Base-by-base conservation (phyloP, 2,888 invertebrate genomes). In the Leptogaster cylindrica region DNA sequence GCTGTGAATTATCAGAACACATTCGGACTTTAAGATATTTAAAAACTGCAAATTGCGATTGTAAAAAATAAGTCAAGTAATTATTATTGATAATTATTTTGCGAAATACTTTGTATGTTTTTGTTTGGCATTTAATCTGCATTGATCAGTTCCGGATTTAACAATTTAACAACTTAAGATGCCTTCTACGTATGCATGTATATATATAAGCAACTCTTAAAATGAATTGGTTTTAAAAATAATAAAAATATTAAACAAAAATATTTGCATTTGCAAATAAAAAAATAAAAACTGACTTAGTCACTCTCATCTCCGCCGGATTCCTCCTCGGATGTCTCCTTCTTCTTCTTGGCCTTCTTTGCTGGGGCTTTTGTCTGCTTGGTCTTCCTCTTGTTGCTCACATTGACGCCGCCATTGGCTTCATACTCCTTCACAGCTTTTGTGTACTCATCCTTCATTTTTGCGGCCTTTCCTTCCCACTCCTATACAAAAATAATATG, bases 361-460 rank as follows among this genome's bases (percentile, higher is more conserved):
- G 84, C 84, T 77, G 83, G 83, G 72, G 84, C 85, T 73, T 80
- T 80, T 67, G 69, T 73, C 23, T 73, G 73, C 71, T 80, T 80
- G n/a, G 78, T 74, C 41, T 80, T 79, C 75, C 85, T 83, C 77
- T 86, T 86, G 73, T 81, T 81, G 74, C 82, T 82, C 76, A 84
- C 83, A 72, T 83, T 84, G 67, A 83, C 84, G 63, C 89, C 89
- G 46, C 90, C 92, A 71, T 88, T 88, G 12, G 89, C 91, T 79
- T 91, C 90, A 81, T 92, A 98, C 75, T 93, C 95, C 77, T 91
- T 90, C 86, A 97, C 90, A 58, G 91, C 93, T 76, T 87, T 88
- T 69, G 88, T 87, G 79, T 97, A 97, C 70, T 93, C 90, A 77
- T 93, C 92, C 82, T 96, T 97, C 7, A 90, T 90, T 78, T 91